phyloP scores from a whole-genome alignment of 2,797 vertebrate species.

The Labeo calbasu region DNA sequence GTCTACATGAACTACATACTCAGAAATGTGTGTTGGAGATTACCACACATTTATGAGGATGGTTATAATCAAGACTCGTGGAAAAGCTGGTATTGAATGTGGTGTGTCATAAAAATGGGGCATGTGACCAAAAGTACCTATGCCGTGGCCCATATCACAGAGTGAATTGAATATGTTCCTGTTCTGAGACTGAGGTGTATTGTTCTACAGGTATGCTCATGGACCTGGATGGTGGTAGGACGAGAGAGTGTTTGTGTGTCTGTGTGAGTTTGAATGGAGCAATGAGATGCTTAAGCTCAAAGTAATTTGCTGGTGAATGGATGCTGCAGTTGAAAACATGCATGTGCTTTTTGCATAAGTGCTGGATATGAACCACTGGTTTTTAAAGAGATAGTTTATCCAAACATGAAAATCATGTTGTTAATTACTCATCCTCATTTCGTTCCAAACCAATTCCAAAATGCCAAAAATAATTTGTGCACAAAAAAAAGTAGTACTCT shows the following conservation, averaged over 20 bases:
- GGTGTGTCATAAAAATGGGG: conserved; percentile 2
- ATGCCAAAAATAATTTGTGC: too few species aligned
- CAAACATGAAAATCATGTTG: too few species aligned
- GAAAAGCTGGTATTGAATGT: background rate
- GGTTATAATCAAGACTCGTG: background rate
- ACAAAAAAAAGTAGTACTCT: too few species aligned
- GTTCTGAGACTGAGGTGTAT: conserved; percentile 73
- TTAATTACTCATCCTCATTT: too few species aligned
- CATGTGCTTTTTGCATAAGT: background rate
- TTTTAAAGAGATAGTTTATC: background rate
- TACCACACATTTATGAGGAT: background rate
- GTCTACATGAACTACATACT: background rate
- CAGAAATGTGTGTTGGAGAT: background rate
- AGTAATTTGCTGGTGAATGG: background rate
- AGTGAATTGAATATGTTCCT: conserved; percentile 20
- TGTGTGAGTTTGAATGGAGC: conserved; percentile 30
- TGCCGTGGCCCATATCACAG: background rate
- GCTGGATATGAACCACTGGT: conserved; percentile 5
- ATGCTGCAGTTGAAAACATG: conserved; percentile 4
- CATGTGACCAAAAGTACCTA: conserved; percentile 9
- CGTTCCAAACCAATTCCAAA: too few species aligned
- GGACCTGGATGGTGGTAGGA: conserved; percentile 80
- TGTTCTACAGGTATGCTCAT: conserved; percentile 82
- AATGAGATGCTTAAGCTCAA: background rate
- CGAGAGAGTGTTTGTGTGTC: conserved; percentile 39